phyloP scores from a whole-genome alignment of 2,888 invertebrate genomes.

The Agrotis exclamationis region DNA sequence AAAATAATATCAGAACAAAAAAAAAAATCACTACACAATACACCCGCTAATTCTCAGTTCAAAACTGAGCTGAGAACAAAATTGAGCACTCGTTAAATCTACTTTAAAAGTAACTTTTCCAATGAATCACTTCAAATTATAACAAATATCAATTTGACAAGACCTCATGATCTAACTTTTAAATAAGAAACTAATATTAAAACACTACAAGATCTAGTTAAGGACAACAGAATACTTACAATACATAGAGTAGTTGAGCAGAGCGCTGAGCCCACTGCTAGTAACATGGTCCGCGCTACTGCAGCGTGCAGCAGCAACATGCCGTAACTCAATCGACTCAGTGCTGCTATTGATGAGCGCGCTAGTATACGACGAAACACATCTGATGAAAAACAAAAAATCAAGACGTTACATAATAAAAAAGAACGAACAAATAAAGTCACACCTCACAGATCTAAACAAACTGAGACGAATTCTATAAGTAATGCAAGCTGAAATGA shows the following conservation, averaged over 20 bases:
- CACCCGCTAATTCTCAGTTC: too few species aligned
- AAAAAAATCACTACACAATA: too few species aligned
- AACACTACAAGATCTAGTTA: not conserved
- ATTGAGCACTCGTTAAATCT: not conserved
- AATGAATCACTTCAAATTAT: not conserved
- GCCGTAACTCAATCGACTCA: slow-evolving; percentile 90
- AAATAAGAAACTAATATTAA: not conserved
- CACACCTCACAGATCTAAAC: too few species aligned
- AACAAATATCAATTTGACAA: not conserved
- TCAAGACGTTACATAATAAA: not conserved
- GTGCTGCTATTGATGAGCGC: slow-evolving; percentile 84
- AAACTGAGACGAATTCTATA: too few species aligned
- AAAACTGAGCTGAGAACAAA: not conserved
- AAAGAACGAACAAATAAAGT: too few species aligned
- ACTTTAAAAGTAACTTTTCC: not conserved
- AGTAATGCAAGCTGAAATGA: too few species aligned
- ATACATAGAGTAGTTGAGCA: slow-evolving; percentile 85
- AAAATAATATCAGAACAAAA: not conserved
- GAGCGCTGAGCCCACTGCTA: slow-evolving; percentile 85
- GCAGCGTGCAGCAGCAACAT: slow-evolving; percentile 89
- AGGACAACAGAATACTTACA: slow-evolving; percentile 76
- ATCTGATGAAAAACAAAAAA: slow-evolving; percentile 71
- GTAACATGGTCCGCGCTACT: slow-evolving; percentile 84
- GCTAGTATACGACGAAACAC: slow-evolving; percentile 83
- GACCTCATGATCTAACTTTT: not conserved